A percentile compares a stretch with the other conserved stretches of the same genome.
phyloP scores from a whole-genome alignment of 1,140 invertebrate species.

The Yoshiicerus persimilis region DNA sequence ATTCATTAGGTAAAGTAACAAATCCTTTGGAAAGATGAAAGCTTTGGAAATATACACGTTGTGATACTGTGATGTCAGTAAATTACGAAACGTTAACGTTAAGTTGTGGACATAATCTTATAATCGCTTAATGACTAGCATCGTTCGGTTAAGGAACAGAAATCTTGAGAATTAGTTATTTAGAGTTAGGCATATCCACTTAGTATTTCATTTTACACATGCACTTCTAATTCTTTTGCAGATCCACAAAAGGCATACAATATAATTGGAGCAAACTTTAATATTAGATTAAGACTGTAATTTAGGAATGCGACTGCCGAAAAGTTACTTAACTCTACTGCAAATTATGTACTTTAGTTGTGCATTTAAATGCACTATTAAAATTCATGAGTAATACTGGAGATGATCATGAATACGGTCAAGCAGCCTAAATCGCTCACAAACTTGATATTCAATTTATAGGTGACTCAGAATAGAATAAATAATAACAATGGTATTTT shows the following conservation, averaged over 20 bases:
- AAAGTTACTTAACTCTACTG: neutral
- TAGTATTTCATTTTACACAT: too few species aligned
- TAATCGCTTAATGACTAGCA: neutral
- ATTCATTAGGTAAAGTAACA: neutral
- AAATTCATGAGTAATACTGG: neutral
- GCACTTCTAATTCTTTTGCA: neutral
- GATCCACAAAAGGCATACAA: too few species aligned
- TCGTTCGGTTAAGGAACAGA: slow-evolving; percentile 3
- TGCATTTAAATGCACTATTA: neutral
- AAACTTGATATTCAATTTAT: neutral
- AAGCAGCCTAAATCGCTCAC: neutral
- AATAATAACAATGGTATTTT: too few species aligned
- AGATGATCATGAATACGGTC: neutral
- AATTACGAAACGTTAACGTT: neutral
- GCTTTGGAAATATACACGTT: neutral
- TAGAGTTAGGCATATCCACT: too few species aligned
- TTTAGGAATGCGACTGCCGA: neutral
- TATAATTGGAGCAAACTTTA: too few species aligned
- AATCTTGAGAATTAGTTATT: neutral
- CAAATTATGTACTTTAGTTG: neutral
- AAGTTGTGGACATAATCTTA: neutral
- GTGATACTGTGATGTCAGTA: neutral
- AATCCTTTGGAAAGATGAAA: neutral
- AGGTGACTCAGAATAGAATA: too few species aligned
- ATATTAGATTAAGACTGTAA: neutral